A percentile compares a stretch with the other conserved stretches of the same genome.
Evolutionary conservation across 2,888 invertebrate genomes (phyloP).

Genomic region (Lithophane semibrunnea): DNA sequence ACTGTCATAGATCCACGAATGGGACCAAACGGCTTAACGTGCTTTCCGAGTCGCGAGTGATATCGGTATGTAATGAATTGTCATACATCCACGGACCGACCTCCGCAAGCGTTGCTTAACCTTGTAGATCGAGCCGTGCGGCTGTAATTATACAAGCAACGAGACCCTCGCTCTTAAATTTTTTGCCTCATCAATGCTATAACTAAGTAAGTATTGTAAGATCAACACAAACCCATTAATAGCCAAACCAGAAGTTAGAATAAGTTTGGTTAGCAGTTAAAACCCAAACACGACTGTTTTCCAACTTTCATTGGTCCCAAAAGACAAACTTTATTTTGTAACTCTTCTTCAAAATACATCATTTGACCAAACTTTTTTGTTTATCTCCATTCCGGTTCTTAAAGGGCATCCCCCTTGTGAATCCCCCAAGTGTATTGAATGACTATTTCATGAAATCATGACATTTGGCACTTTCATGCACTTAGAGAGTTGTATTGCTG

Average conservation of each 20-base stretch:
- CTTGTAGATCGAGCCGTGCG: too few relatives aligned
- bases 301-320: constrained; percentile 32
- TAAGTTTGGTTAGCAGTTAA: constrained; percentile 14
- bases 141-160: too few relatives aligned
- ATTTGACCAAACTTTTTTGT: constrained; percentile 43
- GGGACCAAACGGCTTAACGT: too few relatives aligned
- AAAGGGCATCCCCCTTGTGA: too few relatives aligned
- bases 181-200: neutral
- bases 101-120: neutral
- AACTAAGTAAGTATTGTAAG: neutral
- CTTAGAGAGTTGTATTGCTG: too few relatives aligned
- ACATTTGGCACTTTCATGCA: too few relatives aligned
- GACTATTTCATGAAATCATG: too few relatives aligned
- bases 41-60: neutral
- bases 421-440: too few relatives aligned
- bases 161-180: neutral
- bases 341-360: constrained; percentile 38
- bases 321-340: constrained; percentile 36
- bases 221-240: constrained; percentile 11
- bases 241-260: neutral
- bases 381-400: constrained; percentile 13
- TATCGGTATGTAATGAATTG: neutral
- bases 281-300: constrained; percentile 25
- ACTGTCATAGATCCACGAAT: neutral
- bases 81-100: neutral